Evolutionary conservation across 2,888 invertebrate species (phyloP).

Genomic region (Oscheius onirici): DNA sequence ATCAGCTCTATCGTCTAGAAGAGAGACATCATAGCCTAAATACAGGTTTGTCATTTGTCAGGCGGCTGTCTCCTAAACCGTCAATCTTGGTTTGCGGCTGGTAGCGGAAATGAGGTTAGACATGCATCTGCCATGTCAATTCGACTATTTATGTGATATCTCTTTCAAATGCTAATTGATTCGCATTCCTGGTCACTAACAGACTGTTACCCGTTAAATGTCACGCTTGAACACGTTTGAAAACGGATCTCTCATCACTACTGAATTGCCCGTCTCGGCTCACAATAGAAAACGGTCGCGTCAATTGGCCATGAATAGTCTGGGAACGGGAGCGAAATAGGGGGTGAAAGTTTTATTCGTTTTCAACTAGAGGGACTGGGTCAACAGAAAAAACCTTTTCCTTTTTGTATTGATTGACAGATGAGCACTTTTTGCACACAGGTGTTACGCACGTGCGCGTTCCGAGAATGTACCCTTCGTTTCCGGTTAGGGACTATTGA

Average conservation of each 20-base stretch:
- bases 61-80: neutral
- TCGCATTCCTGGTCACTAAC: neutral
- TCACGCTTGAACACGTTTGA: neutral
- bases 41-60: neutral
- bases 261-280: neutral
- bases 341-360: neutral
- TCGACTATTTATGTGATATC: neutral
- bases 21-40: constrained; percentile 6
- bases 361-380: neutral
- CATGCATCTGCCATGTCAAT: constrained; percentile 15
- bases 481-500: too few relatives aligned
- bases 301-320: constrained; percentile 26
- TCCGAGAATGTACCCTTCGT: too few relatives aligned
- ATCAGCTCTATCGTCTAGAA: neutral
- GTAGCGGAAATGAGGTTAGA: constrained; percentile 11
- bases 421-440: too few relatives aligned
- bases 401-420: neutral
- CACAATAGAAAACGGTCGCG: constrained; percentile 21
- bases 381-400: neutral
- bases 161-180: neutral
- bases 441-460: too few relatives aligned
- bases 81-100: constrained; percentile 16
- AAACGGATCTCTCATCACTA: constrained; percentile 2
- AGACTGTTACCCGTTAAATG: neutral
- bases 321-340: constrained; percentile 21